Percentiles rank a stretch among this genome's conserved stretches.
Evolutionary conservation across 1,140 invertebrate species (phyloP).

Genomic region (Leptopilina boulardi): DNA sequence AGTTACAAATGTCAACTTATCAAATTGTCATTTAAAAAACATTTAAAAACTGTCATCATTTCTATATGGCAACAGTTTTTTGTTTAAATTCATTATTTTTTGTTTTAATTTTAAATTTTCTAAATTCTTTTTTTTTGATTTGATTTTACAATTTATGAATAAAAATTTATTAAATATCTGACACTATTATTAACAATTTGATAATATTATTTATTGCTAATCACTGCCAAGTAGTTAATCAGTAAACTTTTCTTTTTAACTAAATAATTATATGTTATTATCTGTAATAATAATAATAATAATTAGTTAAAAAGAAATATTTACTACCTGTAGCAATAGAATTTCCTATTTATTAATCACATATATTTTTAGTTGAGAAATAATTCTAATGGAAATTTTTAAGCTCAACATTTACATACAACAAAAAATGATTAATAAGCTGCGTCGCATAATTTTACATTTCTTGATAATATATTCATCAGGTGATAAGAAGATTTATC

Average conservation of each 20-base stretch:
- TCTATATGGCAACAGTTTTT: not conserved
- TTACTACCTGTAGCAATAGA: too few species aligned
- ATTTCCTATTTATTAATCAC: not conserved
- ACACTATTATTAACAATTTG: too few species aligned
- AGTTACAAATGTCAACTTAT: not conserved
- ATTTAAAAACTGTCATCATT: not conserved
- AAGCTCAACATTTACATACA: not conserved
- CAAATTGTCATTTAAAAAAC: not conserved
- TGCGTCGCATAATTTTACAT: not conserved
- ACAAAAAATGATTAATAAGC: not conserved
- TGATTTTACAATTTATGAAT: too few species aligned
- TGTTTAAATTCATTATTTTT: not conserved
- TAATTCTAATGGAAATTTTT: slow-evolving; percentile 1
- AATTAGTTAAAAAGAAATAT: too few species aligned
- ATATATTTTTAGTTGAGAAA: not conserved
- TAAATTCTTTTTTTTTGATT: too few species aligned
- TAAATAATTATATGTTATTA: too few species aligned
- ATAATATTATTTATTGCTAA: too few species aligned
- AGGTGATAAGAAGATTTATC: slow-evolving; percentile 16
- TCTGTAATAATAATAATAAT: too few species aligned
- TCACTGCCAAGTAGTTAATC: too few species aligned
- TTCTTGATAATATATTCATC: slow-evolving; percentile 9
- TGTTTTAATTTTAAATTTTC: too few species aligned
- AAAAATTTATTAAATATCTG: too few species aligned
- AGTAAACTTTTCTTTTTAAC: too few species aligned